Conservation (phyloP, 2,888 invertebrate species). For the Macrophya alboannulata region DNA sequence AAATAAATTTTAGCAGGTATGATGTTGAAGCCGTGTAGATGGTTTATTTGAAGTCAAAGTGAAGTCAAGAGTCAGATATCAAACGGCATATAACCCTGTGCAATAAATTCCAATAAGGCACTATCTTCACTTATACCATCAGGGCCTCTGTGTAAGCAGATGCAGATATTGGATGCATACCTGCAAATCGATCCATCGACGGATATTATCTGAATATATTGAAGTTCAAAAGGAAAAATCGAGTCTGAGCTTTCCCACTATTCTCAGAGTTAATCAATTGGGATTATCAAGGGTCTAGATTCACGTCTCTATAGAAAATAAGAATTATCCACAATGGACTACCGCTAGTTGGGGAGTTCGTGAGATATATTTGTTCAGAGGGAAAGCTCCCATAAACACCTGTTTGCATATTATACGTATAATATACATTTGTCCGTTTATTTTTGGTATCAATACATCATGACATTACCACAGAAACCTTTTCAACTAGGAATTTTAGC, state of each 20-base stretch:
- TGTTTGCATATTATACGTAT: neutral
- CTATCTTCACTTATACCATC: neutral
- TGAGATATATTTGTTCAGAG: neutral
- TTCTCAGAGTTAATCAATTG: neutral
- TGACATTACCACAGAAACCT: neutral
- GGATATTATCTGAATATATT: neutral
- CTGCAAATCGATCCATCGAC: neutral
- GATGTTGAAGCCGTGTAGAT: neutral
- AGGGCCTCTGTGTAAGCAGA: neutral
- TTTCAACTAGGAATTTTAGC: neutral
- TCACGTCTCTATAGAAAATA: neutral
- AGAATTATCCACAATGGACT: neutral
- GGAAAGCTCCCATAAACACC: neutral
- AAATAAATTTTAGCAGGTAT: neutral
- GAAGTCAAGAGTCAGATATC: neutral
- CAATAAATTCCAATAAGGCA: neutral
- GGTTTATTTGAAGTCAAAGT: neutral
- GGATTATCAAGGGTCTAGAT: neutral
- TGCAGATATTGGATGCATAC: neutral
- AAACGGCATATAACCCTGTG: neutral
- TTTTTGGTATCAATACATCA: neutral
- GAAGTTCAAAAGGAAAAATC: neutral
- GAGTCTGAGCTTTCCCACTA: neutral
- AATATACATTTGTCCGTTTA: neutral
- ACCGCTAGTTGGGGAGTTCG: neutral